These are phyloP conservation scores for Chironomus tentans DNA, from an alignment of 2,888 invertebrate species.

Conservation along the genomic window DNA sequence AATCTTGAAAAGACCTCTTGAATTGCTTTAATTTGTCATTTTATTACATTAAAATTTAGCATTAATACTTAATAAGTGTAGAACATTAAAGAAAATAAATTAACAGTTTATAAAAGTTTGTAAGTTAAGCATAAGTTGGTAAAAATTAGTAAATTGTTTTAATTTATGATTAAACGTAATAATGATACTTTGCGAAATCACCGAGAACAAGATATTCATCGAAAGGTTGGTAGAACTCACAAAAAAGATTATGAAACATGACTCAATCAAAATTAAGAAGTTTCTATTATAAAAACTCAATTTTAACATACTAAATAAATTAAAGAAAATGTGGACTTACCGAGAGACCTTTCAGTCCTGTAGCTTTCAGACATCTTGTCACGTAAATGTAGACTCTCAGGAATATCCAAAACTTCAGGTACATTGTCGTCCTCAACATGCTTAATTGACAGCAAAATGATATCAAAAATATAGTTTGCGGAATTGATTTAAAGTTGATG, in stretches of 20 bases:
- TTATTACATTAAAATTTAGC: too few species aligned
- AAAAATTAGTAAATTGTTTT: background rate
- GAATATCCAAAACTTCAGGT: background rate
- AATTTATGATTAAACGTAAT: background rate
- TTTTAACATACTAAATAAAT: background rate
- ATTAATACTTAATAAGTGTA: too few species aligned
- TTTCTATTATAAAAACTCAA: background rate
- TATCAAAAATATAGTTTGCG: background rate
- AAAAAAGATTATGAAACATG: background rate
- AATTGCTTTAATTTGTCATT: too few species aligned
- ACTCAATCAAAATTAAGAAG: background rate
- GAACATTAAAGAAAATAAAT: too few species aligned
- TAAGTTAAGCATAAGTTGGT: too few species aligned
- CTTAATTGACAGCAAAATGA: background rate
- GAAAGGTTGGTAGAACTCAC: background rate
- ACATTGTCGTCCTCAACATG: background rate
- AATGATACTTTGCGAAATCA: background rate
- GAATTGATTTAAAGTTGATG: background rate
- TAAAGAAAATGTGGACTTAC: background rate
- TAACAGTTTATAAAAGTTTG: too few species aligned
- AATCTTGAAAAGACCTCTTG: too few species aligned
- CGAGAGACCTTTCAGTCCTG: background rate
- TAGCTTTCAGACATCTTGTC: background rate
- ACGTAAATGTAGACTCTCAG: too few species aligned
- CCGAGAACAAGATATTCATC: background rate